phyloP scores from a whole-genome alignment of 2,797 vertebrate species.

The Syngnathus rostellatus region DNA sequence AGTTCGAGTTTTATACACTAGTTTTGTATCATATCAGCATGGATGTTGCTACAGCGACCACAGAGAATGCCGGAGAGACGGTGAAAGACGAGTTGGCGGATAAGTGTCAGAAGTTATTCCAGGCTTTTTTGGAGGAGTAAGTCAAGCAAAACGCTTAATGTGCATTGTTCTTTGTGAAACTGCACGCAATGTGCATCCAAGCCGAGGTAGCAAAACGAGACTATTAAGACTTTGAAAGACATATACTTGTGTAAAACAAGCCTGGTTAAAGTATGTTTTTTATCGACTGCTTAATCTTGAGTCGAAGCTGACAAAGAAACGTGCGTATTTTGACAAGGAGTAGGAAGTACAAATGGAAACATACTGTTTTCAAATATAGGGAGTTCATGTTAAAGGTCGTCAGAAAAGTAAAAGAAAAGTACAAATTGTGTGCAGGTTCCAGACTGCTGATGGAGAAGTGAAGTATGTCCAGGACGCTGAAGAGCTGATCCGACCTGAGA shows the following conservation, averaged over 20 bases:
- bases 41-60: conserved; percentile 73
- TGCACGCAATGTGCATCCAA: not conserved
- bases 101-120: conserved; percentile 96
- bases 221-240: not conserved
- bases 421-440: conserved; percentile 70
- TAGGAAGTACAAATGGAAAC: not conserved
- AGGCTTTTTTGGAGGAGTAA: conserved; percentile 97
- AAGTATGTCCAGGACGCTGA: conserved; percentile 90
- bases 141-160: conserved; percentile 39
- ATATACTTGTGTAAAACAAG: not conserved
- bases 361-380: not conserved
- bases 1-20: not conserved
- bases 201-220: not conserved
- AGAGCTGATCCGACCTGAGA: conserved; percentile 91
- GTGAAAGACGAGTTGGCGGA: conserved; percentile 93
- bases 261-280: not conserved
- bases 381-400: too few species aligned
- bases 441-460: conserved; percentile 83
- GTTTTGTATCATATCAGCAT: conserved; percentile 48
- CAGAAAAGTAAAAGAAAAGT: too few species aligned
- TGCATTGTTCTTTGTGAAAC: not conserved
- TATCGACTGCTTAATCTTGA: not conserved
- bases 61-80: conserved; percentile 64
- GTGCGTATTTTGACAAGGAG: not conserved
- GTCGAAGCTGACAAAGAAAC: not conserved